Conservation (phyloP, 2,797 vertebrate species). For the Macropodus opercularis region DNA sequence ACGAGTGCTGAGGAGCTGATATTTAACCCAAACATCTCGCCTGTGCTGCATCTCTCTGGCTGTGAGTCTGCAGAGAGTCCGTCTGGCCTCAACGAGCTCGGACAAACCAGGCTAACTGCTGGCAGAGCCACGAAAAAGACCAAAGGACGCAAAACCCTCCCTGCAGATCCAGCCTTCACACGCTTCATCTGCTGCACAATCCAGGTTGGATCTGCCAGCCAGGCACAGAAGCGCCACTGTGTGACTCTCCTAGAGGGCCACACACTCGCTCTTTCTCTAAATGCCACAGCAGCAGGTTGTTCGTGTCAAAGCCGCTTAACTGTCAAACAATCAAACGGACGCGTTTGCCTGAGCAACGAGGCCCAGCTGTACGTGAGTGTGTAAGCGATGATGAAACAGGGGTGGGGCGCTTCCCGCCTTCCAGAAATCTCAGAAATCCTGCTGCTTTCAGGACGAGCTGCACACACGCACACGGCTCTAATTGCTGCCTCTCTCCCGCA, state of each 20-base stretch:
- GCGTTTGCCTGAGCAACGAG: conserved; percentile 14
- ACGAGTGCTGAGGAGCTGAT: background rate
- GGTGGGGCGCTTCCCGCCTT: conserved; percentile 28
- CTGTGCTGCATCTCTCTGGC: background rate
- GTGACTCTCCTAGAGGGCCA: too few relatives aligned
- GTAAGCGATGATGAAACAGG: conserved; percentile 53
- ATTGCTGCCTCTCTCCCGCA: conserved; percentile 69
- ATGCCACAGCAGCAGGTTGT: conserved; percentile 5
- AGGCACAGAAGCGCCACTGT: too few relatives aligned
- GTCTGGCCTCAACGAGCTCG: background rate
- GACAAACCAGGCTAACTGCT: background rate
- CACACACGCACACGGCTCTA: conserved; percentile 49
- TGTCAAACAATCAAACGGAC: conserved; percentile 27
- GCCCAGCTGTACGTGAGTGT: conserved; percentile 14
- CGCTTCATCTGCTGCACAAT: conserved; percentile 20
- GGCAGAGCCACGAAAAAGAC: background rate
- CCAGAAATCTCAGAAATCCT: conserved; percentile 33
- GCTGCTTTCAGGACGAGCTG: conserved; percentile 46
- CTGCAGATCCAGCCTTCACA: conserved; percentile 12
- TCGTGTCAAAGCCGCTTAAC: conserved; percentile 19
- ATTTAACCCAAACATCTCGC: background rate
- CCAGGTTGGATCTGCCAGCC: background rate
- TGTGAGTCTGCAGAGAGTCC: background rate
- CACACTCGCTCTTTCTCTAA: background rate
- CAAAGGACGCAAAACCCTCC: background rate